phyloP scores from a whole-genome alignment of 2,888 invertebrate species.

The Caradrina clavipalpis region DNA sequence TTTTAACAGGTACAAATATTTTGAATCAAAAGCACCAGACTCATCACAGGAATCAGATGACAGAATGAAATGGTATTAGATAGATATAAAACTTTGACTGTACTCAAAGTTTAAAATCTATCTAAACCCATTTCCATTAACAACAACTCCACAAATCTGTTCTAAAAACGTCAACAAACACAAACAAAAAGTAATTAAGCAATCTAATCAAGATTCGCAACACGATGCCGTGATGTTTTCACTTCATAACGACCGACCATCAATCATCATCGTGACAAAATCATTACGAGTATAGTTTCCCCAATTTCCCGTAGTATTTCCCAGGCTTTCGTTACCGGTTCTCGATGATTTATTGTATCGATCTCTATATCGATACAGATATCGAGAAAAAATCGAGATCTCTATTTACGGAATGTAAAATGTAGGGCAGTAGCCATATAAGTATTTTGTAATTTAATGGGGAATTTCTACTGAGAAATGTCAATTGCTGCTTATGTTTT shows the following conservation, averaged over 20 bases:
- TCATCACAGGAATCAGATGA: neutral
- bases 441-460: constrained; percentile 54
- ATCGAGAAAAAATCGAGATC: constrained; percentile 49
- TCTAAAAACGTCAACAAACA: constrained; percentile 19
- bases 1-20: neutral
- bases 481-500: constrained; percentile 47
- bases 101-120: neutral
- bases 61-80: no score
- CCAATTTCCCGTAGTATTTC: constrained; percentile 65
- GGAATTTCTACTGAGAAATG: constrained; percentile 54
- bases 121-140: neutral
- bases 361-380: constrained; percentile 44
- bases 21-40: neutral
- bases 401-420: constrained; percentile 61
- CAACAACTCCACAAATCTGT: neutral
- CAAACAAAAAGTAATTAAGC: constrained; percentile 44
- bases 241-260: constrained; percentile 55
- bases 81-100: no score
- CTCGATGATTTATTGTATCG: constrained; percentile 52
- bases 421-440: constrained; percentile 52
- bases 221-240: constrained; percentile 45
- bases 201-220: constrained; percentile 49
- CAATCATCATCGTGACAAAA: constrained; percentile 56
- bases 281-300: constrained; percentile 61
- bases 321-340: constrained; percentile 70